These are phyloP conservation scores for Urechis unicinctus DNA, from an alignment of 2,888 invertebrate species.

Conservation along the genomic window DNA sequence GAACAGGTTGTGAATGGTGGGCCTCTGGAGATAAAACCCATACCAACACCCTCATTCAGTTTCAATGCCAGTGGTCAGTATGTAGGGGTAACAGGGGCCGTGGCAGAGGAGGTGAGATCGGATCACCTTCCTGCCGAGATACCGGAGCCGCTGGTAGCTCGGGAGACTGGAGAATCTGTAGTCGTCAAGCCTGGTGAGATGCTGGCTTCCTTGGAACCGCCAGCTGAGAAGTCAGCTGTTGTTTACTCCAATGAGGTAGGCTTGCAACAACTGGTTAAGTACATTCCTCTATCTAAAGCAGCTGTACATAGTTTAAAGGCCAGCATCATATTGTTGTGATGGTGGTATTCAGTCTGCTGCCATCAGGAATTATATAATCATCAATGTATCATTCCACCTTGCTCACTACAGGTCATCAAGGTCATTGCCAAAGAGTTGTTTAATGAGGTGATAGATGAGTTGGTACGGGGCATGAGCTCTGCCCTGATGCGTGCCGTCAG, in stretches of 20 bases:
- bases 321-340: no score
- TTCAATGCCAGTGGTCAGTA: constrained; percentile 39
- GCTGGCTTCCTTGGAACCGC: background rate
- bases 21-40: constrained; percentile 23
- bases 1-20: constrained; percentile 40
- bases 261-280: no score
- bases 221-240: no score
- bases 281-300: no score
- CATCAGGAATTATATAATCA: background rate
- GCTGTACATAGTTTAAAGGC: no score
- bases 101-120: background rate
- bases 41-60: constrained; percentile 31
- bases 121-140: background rate
- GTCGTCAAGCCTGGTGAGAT: background rate
- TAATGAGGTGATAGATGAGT: background rate
- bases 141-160: background rate
- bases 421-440: background rate
- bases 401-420: background rate
- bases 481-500: background rate
- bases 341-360: no score
- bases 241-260: no score
- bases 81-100: constrained; percentile 7
- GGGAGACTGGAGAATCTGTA: background rate
- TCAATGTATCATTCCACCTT: background rate
- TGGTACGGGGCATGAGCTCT: background rate